Base-by-base conservation (phyloP, 2,888 invertebrate species). In the Eupithecia exiguata region DNA sequence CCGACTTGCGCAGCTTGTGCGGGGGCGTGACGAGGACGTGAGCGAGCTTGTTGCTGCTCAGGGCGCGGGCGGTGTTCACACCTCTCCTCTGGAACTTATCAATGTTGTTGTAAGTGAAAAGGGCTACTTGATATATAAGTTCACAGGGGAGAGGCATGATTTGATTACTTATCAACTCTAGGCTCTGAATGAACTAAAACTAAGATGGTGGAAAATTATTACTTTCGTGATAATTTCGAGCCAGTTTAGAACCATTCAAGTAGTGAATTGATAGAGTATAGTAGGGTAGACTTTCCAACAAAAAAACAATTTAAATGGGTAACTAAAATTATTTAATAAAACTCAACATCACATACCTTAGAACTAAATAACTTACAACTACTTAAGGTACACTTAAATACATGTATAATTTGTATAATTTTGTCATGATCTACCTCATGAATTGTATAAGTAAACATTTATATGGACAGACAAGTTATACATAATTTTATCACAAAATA, bases 251-350 rank as follows among this genome's bases (percentile, higher is more conserved):
- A 14, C 21, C n/a, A n/a, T 49, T 49, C 49, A 53, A 10, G 21
- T 21, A 53, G 53, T 10, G n/a, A n/a, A n/a, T n/a, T n/a, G n/a
- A n/a, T n/a, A n/a, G n/a, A n/a, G n/a, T n/a, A n/a, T n/a, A n/a
- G n/a, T n/a, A n/a, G n/a, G n/a, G 21, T 18, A 53, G 21, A 53
- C 0, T 21, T 21, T 21, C 43, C 10, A 53, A 21, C 10, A 58
- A 58, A 21, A 65, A 76, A 78, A 62, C 70, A 74, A 83, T 83
- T 78, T 78, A 65, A 36, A 43, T 83, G 83, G 89, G 90, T 92
- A 92, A 91, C 92, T 92, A 91, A 84, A 21, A 83, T 88, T 88
- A 90, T 92, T 91, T 92, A 91, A 87, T 91, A 85, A 90, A 91
- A 91, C 79, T 92, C 91, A 92, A 92, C 92, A 92, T 92, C 89